phyloP scores from a whole-genome alignment of 1,140 invertebrate genomes.

The Drosophila jambulina region DNA sequence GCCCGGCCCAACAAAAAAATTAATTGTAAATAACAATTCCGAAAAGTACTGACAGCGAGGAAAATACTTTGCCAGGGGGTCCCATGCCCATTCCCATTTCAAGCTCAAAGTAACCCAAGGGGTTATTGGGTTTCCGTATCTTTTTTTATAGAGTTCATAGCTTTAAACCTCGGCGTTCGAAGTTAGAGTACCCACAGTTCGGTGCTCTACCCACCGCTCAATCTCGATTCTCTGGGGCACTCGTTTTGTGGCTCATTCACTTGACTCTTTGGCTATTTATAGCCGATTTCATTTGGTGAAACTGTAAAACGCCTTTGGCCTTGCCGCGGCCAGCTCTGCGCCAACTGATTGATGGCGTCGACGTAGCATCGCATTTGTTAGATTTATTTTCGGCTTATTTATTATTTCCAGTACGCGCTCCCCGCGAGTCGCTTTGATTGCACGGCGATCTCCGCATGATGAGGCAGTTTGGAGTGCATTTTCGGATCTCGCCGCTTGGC shows the following conservation, averaged over 20 bases:
- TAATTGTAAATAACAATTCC: slow-evolving; percentile 42
- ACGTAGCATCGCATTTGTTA: slow-evolving; percentile 68
- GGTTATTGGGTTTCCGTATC: not conserved
- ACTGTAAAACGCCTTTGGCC: slow-evolving; percentile 79
- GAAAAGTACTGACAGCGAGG: slow-evolving; percentile 28
- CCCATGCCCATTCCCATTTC: not conserved
- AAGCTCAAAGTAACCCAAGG: not conserved
- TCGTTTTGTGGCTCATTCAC: slow-evolving; percentile 67
- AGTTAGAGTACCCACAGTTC: not conserved
- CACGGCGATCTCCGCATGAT: slow-evolving; percentile 55
- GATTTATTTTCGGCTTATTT: slow-evolving; percentile 81
- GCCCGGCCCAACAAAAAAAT: slow-evolving; percentile 30
- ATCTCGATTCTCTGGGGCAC: slow-evolving; percentile 29
- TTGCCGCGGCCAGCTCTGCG: slow-evolving; percentile 25
- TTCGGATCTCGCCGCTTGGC: slow-evolving; percentile 52
- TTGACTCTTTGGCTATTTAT: slow-evolving; percentile 77
- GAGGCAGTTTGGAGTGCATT: slow-evolving; percentile 77
- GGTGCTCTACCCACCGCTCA: not conserved
- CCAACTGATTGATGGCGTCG: slow-evolving; percentile 76
- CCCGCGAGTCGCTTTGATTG: slow-evolving; percentile 64
- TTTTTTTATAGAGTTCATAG: too few relatives aligned
- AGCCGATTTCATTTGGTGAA: slow-evolving; percentile 68
- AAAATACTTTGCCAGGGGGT: slow-evolving; percentile 45
- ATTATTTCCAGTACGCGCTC: slow-evolving; percentile 43
- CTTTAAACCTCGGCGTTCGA: too few relatives aligned